Percentiles rank a stretch among this genome's conserved stretches.
Conservation (phyloP, 2,888 invertebrate species). For the Lissonota sp. region DNA sequence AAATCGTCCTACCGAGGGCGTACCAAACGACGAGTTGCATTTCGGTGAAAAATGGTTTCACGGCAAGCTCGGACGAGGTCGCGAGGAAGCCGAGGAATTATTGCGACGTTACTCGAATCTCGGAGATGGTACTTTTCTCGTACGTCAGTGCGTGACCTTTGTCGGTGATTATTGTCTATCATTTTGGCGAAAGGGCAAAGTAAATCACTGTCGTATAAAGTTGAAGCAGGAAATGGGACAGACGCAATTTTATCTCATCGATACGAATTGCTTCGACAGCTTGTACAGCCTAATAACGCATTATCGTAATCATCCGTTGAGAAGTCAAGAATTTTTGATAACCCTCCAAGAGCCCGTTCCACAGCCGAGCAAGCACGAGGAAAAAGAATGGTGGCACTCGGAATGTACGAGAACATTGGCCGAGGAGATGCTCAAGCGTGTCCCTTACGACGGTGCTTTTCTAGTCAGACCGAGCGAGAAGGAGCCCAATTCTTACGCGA, state of each 20-base stretch:
- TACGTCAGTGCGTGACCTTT: conserved; percentile 97
- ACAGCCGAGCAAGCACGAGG: conserved; percentile 97
- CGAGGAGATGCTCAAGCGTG: conserved; percentile 94
- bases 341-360: conserved; percentile 96
- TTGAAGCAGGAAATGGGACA: conserved; percentile 94
- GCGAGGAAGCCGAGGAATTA: conserved; percentile 88
- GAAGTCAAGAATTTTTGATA: conserved; percentile 96
- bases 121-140: conserved; percentile 96
- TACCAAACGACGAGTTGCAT: conserved; percentile 94
- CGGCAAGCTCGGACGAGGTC: conserved; percentile 92
- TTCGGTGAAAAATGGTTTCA: conserved; percentile 98
- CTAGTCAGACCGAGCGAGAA: conserved; percentile 96
- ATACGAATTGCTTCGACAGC: conserved; percentile 95
- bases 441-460: conserved; percentile 96
- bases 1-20: conserved; percentile 83
- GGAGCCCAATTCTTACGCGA: conserved; percentile 93
- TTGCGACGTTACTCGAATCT: conserved; percentile 91
- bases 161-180: conserved; percentile 98
- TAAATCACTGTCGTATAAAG: conserved; percentile 96
- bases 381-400: conserved; percentile 96
- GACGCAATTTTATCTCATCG: conserved; percentile 95
- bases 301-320: conserved; percentile 93
- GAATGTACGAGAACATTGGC: conserved; percentile 92
- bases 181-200: conserved; percentile 95
- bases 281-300: conserved; percentile 95